Evolutionary conservation across 2,888 invertebrate species (phyloP), one percentile per base, ranked within the genome.

Genomic region (Erpobdella octoculata): DNA sequence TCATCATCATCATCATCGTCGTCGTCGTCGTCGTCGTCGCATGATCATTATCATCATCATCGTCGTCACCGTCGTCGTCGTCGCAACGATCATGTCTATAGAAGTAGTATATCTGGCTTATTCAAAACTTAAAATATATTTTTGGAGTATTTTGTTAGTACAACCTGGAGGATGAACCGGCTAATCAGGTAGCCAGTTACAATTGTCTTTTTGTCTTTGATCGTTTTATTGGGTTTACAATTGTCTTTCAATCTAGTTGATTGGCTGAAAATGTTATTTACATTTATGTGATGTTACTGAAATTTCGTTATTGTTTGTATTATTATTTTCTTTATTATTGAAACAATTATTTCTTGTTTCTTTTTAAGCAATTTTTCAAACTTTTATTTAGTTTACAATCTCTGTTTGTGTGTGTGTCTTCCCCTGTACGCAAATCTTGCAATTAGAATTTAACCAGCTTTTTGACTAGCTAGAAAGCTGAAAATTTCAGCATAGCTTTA

Each of bases 1-100:
- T 18, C 33, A 62, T 28, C 62, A 33, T 62, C 62, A 33, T 62
- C 62, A 33, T 62, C 62, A 33, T 62, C 62, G 33, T 28, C 62
- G 33, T 28, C 62, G 33, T 62, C 62, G 33, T 62, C 62, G 33
- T 62, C 62, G 33, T 62, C 62, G 33, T 62, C 62, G 33, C 33
- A 28, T 31, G 31, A 21, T 12, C 41, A 12, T 18, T 18, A 41
- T 41, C 41, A 41, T 41, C 41, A 15, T 41, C 41, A 41, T 41
- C 41, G 15, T 41, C 41, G 15, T 18, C 15, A 41, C 15, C 41
- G 41, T 41, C 41, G 41, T 41, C 41, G 41, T 41, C 41, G 41
- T 41, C 41, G 41, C 15, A 9, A 41, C 15, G 9, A 41, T 41
- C 41, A 41, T 41, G n/a, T n/a, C n/a, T n/a, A n/a, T n/a, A n/a